Evolutionary conservation across 1,140 invertebrate genomes (phyloP), one percentile per base, ranked within the genome.

Genomic region (Lordiphosa clarofinis): DNA sequence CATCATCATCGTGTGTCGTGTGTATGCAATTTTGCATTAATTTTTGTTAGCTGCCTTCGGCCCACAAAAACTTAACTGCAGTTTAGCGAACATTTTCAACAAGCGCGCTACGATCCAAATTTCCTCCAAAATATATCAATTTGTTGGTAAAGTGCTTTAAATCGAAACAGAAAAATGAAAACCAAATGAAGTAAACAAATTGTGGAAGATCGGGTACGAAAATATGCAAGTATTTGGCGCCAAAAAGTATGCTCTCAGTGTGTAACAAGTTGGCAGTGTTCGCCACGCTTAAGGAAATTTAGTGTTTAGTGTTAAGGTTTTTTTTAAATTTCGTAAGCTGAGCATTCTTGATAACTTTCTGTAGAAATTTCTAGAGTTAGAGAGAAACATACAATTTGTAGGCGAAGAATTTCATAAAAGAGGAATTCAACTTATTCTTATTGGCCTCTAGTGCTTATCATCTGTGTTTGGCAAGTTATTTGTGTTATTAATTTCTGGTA

Each of bases 1-100:
- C 57, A 15, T 46, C 39, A 15, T 31, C 50, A 19, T 44, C 42
- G 56, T 54, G 43, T 71, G 67, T 81, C 76, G 76, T 76, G 76
- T 84, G 76, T 72, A 81, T 81, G 78, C 76, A 82, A 76, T 84
- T 82, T 73, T 76, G 76, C 78, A 61, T 84, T 82, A 76, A 82
- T 76, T 82, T 81, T 73, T 84, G 63, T 84, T 67, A 71, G 63
- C 76, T 59, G 66, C 54, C 58, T 52, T 35, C 57, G 42, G 43
- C 58, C 43, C 59, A 42, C 67, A 66, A 67, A 53, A 68, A 55
- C 75, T 68, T 48, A 76, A 63, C 72, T 84, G 68, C 78, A 82
- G 78, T 76, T 82, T 76, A 61, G 72, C 50, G 73, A 53, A 58
- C 73, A 67, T 69, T 64, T 46, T 53, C 69, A 73, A 60, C 33